Evolutionary conservation across 2,888 invertebrate genomes (phyloP).

Genomic region (Griposia aprilina): DNA sequence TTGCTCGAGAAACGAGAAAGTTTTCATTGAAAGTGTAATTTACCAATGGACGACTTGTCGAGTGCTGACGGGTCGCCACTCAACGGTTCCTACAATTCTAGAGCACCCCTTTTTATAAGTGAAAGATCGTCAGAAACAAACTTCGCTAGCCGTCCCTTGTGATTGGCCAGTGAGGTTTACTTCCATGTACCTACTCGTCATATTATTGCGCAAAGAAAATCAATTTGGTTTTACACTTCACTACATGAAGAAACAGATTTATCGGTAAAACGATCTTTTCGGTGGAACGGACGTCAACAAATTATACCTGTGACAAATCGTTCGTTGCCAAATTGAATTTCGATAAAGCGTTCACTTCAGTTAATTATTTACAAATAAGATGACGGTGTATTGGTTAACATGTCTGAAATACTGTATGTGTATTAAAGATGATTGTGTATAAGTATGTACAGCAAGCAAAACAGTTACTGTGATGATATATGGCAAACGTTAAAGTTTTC

Average conservation of each 20-base stretch:
- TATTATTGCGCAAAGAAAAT: conserved; percentile 34
- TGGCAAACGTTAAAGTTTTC: conserved; percentile 27
- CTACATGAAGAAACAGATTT: conserved; percentile 36
- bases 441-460: conserved; percentile 28
- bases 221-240: conserved; percentile 39
- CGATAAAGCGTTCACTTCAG: conserved; percentile 36
- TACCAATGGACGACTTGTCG: conserved; percentile 45
- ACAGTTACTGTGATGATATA: conserved; percentile 1
- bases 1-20: conserved; percentile 55
- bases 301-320: conserved; percentile 54
- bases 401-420: conserved; percentile 8
- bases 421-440: conserved; percentile 19
- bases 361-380: conserved; percentile 53
- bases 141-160: conserved; percentile 10
- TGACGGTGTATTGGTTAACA: conserved; percentile 26
- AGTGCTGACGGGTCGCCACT: conserved; percentile 54
- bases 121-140: conserved; percentile 34
- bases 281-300: conserved; percentile 39
- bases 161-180: conserved; percentile 11
- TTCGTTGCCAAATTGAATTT: conserved; percentile 50
- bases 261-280: conserved; percentile 46
- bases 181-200: conserved; percentile 15
- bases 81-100: conserved; percentile 39
- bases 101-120: conserved; percentile 33
- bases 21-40: conserved; percentile 59